Percentiles rank a stretch among this genome's conserved stretches.
These are phyloP conservation scores for Sialia sialis DNA, from an alignment of 2,113 vertebrate genomes.

Conservation along the genomic window DNA sequence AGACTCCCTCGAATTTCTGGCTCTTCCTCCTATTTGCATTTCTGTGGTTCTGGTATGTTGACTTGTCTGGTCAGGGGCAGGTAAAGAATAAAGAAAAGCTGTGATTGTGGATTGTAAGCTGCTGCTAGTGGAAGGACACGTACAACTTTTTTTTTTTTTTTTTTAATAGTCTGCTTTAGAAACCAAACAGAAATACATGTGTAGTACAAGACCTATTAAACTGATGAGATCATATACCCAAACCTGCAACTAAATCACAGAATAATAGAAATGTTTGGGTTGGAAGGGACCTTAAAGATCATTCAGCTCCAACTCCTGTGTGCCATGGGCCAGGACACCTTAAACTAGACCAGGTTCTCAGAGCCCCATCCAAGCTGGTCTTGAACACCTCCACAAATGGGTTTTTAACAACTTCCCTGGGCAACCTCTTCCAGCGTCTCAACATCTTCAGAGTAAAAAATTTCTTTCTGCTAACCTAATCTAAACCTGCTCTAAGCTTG, in stretches of 20 bases:
- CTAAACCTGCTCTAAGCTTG: not conserved
- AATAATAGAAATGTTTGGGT: not conserved
- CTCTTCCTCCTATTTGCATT: not conserved
- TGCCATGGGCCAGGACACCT: not conserved
- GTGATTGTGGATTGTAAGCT: not conserved
- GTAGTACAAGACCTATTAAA: not conserved
- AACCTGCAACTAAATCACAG: not conserved
- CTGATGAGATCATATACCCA: not conserved
- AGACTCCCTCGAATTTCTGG: not conserved
- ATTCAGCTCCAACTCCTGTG: not conserved
- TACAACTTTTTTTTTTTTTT: not conserved
- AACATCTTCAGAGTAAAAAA: not conserved
- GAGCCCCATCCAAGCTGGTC: not conserved
- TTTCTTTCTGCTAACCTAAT: not conserved
- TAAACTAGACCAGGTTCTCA: not conserved
- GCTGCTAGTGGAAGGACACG: not conserved
- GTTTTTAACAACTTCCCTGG: not conserved
- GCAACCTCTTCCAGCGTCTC: not conserved
- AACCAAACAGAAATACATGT: not conserved
- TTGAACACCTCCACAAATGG: not conserved
- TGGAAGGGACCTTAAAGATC: not conserved
- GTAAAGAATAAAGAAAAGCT: not conserved
- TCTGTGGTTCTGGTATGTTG: not conserved
- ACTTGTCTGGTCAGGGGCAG: not conserved
- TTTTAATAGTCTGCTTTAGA: not conserved